Evolutionary conservation across 2,888 invertebrate species (phyloP), one percentile per base, ranked within the genome.

Genomic region (Acleris sparsana): DNA sequence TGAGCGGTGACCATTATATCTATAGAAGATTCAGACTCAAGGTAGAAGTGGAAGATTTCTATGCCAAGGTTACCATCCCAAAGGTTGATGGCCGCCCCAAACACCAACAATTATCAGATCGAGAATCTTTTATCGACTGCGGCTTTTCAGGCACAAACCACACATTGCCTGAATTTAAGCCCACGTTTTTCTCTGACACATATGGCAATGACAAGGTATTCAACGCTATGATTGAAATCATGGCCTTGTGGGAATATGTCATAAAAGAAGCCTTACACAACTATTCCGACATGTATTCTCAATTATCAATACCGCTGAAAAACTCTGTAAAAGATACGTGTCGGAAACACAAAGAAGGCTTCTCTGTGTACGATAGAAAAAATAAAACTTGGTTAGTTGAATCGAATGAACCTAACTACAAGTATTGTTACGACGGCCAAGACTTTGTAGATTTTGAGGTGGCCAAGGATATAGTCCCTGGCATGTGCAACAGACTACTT

Each of bases 221-320:
- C 7, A 63, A 67, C 25, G 63, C 67, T 44, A 63, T 67, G 7
- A 33, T 56, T 18, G 67, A 67, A 63, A 60, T 67, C 44, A 53
- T 29, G 33, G 55, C 33, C 2, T 16, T 67, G n/a, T 67, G 67
- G 67, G n/a, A 52, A 13, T 67, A 67, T 33, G 51, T 63, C 3
- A 60, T 52, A 18, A 51, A 56, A 16, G 59, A 63, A 46, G 59
- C 59, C 11, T 17, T 1, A 2, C 22, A 59, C 25, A 52, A 17
- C 20, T 67, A 67, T 46, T 59, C 55, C 0, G 17, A 60, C 7
- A 55, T 58, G 16, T 63, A 67, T 25, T 51, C 59, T 13, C 29
- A 51, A 22, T 53, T 67, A 29, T 33, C 33, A 11, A n/a, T 46
- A 11, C 58, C 56, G 16, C 17, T 63, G 9, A 58, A 13, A 11